Percentiles rank a stretch among this genome's conserved stretches.
Evolutionary conservation across 1,140 invertebrate genomes (phyloP).

Genomic region (Orchestia grillus): DNA sequence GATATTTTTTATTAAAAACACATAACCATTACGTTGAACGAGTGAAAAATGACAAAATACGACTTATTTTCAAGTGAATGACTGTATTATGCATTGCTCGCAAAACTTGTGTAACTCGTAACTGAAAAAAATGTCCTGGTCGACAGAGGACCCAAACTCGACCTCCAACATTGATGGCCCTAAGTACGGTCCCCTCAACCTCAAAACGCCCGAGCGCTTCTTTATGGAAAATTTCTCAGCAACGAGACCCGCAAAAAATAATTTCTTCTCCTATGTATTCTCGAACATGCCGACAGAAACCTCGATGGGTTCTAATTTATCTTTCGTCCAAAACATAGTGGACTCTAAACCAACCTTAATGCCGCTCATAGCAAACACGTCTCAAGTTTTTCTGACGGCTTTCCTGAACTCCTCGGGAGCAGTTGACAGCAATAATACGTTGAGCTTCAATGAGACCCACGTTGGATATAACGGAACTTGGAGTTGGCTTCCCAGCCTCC

Average conservation of each 20-base stretch:
- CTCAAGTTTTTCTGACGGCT: neutral
- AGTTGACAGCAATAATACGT: neutral
- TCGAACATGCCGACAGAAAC: neutral
- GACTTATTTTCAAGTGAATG: neutral
- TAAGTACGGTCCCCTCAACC: neutral
- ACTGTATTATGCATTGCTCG: neutral
- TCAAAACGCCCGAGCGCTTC: neutral
- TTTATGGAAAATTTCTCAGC: neutral
- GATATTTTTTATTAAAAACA: neutral
- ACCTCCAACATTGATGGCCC: neutral
- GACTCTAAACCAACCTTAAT: neutral
- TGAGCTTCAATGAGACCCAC: conserved; percentile 8
- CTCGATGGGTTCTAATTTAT: neutral
- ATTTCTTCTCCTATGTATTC: neutral
- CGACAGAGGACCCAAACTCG: neutral
- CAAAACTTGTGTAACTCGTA: neutral
- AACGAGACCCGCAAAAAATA: neutral
- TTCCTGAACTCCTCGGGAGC: neutral
- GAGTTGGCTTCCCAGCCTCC: conserved; percentile 8
- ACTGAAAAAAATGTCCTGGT: neutral
- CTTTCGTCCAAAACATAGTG: neutral
- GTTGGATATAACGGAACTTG: conserved; percentile 18
- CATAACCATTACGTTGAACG: neutral
- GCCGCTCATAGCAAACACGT: neutral
- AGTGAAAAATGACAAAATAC: neutral